phyloP scores from a whole-genome alignment of 2,888 invertebrate genomes.

The Drosophila nr. perissopoda region DNA sequence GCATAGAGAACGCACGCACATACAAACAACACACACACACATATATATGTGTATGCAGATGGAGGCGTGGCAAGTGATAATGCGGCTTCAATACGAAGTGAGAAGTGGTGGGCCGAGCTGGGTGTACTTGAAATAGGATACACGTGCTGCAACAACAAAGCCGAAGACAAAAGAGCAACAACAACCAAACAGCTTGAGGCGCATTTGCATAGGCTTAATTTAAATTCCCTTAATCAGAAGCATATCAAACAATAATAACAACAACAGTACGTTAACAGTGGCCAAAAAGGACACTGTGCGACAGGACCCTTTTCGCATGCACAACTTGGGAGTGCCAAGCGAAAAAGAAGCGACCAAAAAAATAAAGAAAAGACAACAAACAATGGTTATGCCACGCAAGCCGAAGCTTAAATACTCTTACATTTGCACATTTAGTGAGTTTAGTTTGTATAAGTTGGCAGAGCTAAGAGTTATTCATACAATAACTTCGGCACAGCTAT shows the following conservation, averaged over 20 bases:
- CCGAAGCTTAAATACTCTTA: not conserved
- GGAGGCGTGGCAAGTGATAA: slow-evolving; percentile 43
- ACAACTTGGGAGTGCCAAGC: slow-evolving; percentile 47
- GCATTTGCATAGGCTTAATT: slow-evolving; percentile 81
- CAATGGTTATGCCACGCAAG: not conserved
- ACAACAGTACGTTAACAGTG: slow-evolving; percentile 24
- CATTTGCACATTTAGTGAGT: not conserved
- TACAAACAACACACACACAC: not conserved
- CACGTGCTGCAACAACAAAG: slow-evolving; percentile 51
- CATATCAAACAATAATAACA: slow-evolving; percentile 56
- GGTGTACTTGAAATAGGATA: slow-evolving; percentile 43
- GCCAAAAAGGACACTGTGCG: slow-evolving; percentile 67
- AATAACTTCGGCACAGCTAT: not conserved
- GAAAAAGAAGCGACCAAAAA: slow-evolving; percentile 11
- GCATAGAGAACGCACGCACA: not conserved
- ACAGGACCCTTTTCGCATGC: slow-evolving; percentile 66
- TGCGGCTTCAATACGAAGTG: slow-evolving; percentile 17
- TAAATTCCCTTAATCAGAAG: slow-evolving; percentile 78
- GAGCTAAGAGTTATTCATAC: not conserved
- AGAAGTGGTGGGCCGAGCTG: slow-evolving; percentile 1
- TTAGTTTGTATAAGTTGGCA: not conserved
- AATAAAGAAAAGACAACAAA: not conserved
- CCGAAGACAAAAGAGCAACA: slow-evolving; percentile 9
- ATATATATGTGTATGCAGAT: slow-evolving; percentile 34
- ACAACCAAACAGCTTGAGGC: slow-evolving; percentile 63